A percentile compares a stretch with the other conserved stretches of the same genome.
Conservation (phyloP, 2,888 invertebrate species). For the Apeira syringaria region DNA sequence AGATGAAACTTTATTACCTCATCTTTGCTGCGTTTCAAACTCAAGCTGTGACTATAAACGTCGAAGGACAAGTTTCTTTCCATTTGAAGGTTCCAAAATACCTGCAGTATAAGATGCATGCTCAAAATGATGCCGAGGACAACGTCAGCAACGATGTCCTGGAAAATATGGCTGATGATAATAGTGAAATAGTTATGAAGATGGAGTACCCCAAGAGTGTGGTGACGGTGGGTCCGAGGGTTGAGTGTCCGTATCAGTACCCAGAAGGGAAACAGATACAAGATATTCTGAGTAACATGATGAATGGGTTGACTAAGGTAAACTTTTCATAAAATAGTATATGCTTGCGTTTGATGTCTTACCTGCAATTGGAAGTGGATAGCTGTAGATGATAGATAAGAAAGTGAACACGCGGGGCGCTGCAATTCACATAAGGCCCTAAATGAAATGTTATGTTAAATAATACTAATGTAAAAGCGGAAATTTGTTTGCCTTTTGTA, state of each 20-base stretch:
- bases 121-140: too few relatives aligned
- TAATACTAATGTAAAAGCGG: too few relatives aligned
- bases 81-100: slow-evolving; percentile 13
- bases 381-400: too few relatives aligned
- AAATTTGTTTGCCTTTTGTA: too few relatives aligned
- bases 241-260: slow-evolving; percentile 46
- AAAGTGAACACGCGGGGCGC: too few relatives aligned
- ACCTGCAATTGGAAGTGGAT: too few relatives aligned
- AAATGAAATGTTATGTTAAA: too few relatives aligned
- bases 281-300: slow-evolving; percentile 51
- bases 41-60: slow-evolving; percentile 6
- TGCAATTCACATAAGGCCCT: too few relatives aligned
- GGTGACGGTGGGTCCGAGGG: slow-evolving; percentile 25
- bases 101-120: neutral
- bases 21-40: slow-evolving; percentile 2
- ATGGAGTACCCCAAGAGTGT: neutral
- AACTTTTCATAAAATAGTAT: slow-evolving; percentile 15
- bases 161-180: neutral
- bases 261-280: slow-evolving; percentile 43
- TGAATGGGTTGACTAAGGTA: slow-evolving; percentile 54
- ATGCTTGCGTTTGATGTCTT: too few relatives aligned
- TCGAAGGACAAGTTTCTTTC: slow-evolving; percentile 27
- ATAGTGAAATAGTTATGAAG: neutral
- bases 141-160: neutral
- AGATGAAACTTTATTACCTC: slow-evolving; percentile 13